Evolutionary conservation across 2,888 invertebrate genomes (phyloP).

Genomic region (Holacanthella duospinosa): DNA sequence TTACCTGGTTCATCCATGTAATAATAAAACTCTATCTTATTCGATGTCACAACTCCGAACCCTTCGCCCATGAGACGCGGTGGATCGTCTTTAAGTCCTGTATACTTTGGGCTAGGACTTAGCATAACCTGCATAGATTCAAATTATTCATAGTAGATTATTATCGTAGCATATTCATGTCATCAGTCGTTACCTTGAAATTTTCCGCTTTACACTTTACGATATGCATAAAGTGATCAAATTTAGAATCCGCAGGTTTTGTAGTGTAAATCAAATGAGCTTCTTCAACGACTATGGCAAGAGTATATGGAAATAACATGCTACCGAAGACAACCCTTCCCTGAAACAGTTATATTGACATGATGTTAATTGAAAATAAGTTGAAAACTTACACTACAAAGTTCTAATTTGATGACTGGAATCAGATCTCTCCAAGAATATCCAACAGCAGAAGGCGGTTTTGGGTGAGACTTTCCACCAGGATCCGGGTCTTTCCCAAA

Average conservation of each 20-base stretch:
- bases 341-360: conserved; percentile 46
- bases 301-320: conserved; percentile 80
- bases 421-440: conserved; percentile 90
- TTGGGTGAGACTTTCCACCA: conserved; percentile 43
- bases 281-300: conserved; percentile 85
- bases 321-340: conserved; percentile 92
- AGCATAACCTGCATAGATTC: conserved; percentile 56
- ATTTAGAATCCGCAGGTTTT: conserved; percentile 81
- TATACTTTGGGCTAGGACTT: conserved; percentile 92
- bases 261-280: conserved; percentile 90
- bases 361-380: no score
- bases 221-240: conserved; percentile 93
- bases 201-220: conserved; percentile 90
- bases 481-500: conserved; percentile 39
- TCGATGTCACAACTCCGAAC: conserved; percentile 91
- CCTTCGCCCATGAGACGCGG: conserved; percentile 97
- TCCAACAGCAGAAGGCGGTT: conserved; percentile 66
- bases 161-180: no score
- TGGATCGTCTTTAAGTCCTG: conserved; percentile 84
- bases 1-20: conserved; percentile 92
- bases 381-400: conserved; percentile 60
- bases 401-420: conserved; percentile 89
- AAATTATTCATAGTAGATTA: conserved; percentile 3
- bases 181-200: conserved; percentile 57
- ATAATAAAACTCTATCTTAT: conserved; percentile 86